Evolutionary conservation across 2,113 vertebrate species (phyloP).

Genomic region (Mixornis gularis): DNA sequence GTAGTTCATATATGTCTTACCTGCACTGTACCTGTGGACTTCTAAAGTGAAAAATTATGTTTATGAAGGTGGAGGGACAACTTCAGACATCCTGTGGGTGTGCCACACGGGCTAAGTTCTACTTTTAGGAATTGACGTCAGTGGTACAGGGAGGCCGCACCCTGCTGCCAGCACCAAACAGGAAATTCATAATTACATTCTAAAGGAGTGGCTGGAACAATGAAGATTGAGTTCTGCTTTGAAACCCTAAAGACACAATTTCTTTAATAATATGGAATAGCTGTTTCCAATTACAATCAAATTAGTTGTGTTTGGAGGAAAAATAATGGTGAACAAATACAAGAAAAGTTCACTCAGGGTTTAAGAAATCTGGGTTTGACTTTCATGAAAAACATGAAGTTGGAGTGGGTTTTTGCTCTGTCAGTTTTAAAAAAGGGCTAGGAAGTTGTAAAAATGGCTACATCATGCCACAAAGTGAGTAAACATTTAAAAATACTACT

Average conservation of each 20-base stretch:
- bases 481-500: conserved; percentile 11
- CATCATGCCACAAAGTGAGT: background rate
- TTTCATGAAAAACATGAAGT: background rate
- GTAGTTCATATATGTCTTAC: background rate
- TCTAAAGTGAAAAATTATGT: conserved; percentile 3
- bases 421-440: background rate
- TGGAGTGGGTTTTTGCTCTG: background rate
- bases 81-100: conserved; percentile 54
- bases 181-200: conserved; percentile 66
- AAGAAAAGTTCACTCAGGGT: background rate
- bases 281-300: background rate
- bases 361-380: background rate
- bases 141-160: conserved; percentile 24
- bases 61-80: conserved; percentile 31
- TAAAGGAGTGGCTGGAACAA: conserved; percentile 42
- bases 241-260: background rate
- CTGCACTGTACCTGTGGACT: conserved; percentile 1
- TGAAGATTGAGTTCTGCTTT: conserved; percentile 22
- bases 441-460: background rate
- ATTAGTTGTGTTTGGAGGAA: background rate
- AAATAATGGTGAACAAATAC: background rate
- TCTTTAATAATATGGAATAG: background rate
- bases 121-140: conserved; percentile 58
- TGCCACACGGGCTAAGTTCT: conserved; percentile 35
- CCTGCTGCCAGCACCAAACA: conserved; percentile 43